Evolutionary conservation across 2,797 vertebrate genomes (phyloP).

Genomic region (Clarias fuscus): DNA sequence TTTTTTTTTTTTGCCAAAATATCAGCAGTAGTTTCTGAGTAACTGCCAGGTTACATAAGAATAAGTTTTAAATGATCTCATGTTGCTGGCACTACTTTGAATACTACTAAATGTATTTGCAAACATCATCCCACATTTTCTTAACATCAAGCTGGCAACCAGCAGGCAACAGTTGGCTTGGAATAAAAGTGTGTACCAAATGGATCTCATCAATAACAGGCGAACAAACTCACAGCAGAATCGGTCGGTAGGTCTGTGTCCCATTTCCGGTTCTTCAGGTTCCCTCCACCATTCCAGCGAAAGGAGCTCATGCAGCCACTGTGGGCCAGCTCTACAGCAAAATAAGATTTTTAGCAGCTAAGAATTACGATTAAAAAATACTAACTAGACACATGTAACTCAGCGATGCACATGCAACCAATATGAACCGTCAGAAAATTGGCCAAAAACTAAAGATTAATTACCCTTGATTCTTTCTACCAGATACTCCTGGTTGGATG

Average conservation of each 20-base stretch:
- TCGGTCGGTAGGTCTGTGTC: slow-evolving; percentile 95
- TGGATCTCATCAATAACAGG: neutral
- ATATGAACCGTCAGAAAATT: neutral
- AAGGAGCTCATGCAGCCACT: slow-evolving; percentile 99
- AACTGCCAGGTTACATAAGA: neutral
- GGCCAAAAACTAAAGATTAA: neutral
- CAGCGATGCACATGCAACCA: neutral
- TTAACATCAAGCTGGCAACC: neutral
- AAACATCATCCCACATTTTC: neutral
- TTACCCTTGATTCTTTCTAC: slow-evolving; percentile 91
- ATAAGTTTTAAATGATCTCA: neutral
- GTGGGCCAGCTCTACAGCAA: slow-evolving; percentile 86
- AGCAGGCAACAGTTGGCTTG: neutral
- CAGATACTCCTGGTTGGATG: slow-evolving; percentile 93
- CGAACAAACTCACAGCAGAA: slow-evolving; percentile 80
- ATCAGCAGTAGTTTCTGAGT: neutral
- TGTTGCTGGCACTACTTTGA: neutral
- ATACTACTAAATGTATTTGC: neutral
- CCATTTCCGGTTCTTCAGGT: slow-evolving; percentile 93
- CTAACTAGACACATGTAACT: neutral
- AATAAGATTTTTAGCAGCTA: neutral
- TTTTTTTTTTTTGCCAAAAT: neutral
- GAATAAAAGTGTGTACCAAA: neutral
- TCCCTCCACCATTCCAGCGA: slow-evolving; percentile 91
- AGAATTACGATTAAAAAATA: neutral